phyloP scores from a whole-genome alignment of 1,140 invertebrate species.

The Sinella curviseta region DNA sequence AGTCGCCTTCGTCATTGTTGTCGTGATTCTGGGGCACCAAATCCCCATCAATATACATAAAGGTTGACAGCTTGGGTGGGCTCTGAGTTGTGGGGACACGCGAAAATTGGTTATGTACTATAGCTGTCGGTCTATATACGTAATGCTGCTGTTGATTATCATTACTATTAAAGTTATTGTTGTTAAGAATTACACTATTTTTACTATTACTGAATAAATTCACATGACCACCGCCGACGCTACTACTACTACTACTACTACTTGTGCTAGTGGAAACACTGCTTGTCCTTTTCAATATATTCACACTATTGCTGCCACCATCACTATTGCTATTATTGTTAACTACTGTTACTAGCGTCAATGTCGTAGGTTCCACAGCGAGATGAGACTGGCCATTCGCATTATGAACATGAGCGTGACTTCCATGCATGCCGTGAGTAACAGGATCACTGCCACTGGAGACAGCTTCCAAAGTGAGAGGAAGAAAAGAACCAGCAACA shows the following conservation, averaged over 20 bases:
- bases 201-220: not conserved
- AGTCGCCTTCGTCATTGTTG: slow-evolving; percentile 10
- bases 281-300: slow-evolving; percentile 10
- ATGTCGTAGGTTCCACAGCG: slow-evolving; percentile 46
- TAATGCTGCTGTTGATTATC: too few relatives aligned
- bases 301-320: not conserved
- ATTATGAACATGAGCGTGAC: slow-evolving; percentile 42
- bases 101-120: slow-evolving; percentile 26
- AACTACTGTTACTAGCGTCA: slow-evolving; percentile 28
- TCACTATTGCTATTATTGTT: slow-evolving; percentile 5
- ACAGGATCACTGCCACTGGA: slow-evolving; percentile 45
- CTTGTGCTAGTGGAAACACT: not conserved
- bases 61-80: slow-evolving; percentile 44
- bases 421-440: slow-evolving; percentile 40
- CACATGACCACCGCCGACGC: not conserved
- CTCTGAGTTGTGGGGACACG: not conserved
- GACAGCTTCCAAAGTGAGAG: slow-evolving; percentile 50
- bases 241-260: not conserved
- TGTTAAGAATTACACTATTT: not conserved
- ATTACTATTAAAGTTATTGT: too few relatives aligned
- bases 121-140: not conserved
- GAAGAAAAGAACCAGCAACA: slow-evolving; percentile 47
- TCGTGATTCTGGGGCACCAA: not conserved
- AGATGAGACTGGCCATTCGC: slow-evolving; percentile 45
- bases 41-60: slow-evolving; percentile 41